These are phyloP conservation scores for Acanthiza pusilla DNA, from an alignment of 2,797 vertebrate species.

Conservation along the genomic window DNA sequence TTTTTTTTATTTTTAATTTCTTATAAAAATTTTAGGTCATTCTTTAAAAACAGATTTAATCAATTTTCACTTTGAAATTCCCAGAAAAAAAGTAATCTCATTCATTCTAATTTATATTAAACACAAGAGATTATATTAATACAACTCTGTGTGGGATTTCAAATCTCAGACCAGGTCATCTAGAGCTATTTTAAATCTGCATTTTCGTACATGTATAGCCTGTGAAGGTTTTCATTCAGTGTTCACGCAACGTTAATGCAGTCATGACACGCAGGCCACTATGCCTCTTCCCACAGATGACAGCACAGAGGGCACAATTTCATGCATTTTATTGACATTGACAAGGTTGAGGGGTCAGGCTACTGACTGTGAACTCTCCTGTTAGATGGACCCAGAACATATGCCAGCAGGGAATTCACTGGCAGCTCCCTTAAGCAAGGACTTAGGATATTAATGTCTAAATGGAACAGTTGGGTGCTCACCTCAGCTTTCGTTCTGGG, in stretches of 20 bases:
- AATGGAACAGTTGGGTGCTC: not conserved
- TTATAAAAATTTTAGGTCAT: not conserved
- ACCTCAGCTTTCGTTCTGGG: not conserved
- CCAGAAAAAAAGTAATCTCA: not conserved
- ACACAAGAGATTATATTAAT: not conserved
- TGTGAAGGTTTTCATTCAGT: not conserved
- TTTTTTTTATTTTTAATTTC: not conserved
- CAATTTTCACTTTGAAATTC: not conserved
- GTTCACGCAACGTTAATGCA: not conserved
- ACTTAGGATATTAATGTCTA: not conserved
- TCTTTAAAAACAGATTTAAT: not conserved
- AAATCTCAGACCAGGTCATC: not conserved
- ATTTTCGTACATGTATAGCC: fast-evolving
- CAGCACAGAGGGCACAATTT: not conserved
- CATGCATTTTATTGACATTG: not conserved
- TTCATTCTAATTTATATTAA: not conserved
- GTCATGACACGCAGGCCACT: not conserved
- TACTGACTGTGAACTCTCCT: not conserved
- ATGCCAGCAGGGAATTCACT: not conserved
- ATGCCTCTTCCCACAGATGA: not conserved
- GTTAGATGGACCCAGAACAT: not conserved
- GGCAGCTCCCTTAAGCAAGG: not conserved
- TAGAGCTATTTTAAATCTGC: not conserved
- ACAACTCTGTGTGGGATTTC: not conserved
- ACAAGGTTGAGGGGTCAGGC: not conserved